Percentiles rank a stretch among this genome's conserved stretches.
Conservation (phyloP, 2,797 vertebrate species). For the Melanotaenia nigrans region DNA sequence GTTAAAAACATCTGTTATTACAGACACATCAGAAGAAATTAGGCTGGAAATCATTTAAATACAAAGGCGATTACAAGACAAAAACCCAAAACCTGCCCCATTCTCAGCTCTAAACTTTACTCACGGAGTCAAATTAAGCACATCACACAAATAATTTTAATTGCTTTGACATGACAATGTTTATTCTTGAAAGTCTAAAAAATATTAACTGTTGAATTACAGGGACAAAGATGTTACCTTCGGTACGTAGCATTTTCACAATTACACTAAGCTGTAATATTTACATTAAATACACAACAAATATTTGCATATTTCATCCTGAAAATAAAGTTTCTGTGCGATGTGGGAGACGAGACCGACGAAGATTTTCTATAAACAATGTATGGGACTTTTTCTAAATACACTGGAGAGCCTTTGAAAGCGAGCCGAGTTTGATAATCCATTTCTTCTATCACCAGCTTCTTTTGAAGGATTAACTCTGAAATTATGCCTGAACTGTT, state of each 20-base stretch:
- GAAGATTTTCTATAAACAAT: conserved; percentile 25
- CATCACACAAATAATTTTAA: conserved; percentile 26
- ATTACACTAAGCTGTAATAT: conserved; percentile 25
- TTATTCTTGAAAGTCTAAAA: conserved; percentile 68
- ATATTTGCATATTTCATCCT: conserved; percentile 28
- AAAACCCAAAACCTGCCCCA: conserved; percentile 29
- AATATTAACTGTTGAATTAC: conserved; percentile 52
- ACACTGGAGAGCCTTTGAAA: conserved; percentile 35
- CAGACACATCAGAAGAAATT: conserved; percentile 35
- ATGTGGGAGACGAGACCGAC: conserved; percentile 16
- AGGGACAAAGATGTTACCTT: conserved; percentile 49
- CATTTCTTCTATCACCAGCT: neutral
- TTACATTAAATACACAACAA: conserved; percentile 28
- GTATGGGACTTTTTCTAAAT: conserved; percentile 39
- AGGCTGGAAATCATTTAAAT: conserved; percentile 30
- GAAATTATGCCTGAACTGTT: neutral
- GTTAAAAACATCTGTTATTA: conserved; percentile 39
- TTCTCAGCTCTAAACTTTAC: conserved; percentile 28
- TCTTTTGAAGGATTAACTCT: conserved; percentile 20
- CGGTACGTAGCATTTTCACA: conserved; percentile 35
- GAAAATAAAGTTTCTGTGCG: conserved; percentile 9
- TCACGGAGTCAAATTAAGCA: conserved; percentile 23
- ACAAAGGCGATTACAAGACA: conserved; percentile 31
- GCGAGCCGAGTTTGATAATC: conserved; percentile 1
- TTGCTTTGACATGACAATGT: conserved; percentile 20